phyloP scores from a whole-genome alignment of 1,140 invertebrate genomes.

The Nasonia longicornis region DNA sequence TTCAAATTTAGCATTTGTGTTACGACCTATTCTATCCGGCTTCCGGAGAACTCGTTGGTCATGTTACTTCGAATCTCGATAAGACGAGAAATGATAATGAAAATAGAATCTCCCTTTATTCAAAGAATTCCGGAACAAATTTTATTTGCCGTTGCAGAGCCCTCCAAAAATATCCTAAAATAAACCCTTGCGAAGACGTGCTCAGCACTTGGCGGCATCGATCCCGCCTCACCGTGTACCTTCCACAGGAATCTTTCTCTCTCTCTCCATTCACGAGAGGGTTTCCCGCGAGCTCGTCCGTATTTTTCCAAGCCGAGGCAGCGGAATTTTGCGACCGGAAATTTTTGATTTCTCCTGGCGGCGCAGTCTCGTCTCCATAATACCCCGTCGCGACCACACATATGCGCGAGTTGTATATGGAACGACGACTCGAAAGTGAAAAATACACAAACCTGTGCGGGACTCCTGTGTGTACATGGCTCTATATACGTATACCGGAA shows the following conservation, averaged over 20 bases:
- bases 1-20: background rate
- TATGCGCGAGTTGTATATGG: background rate
- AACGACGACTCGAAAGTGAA: background rate
- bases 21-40: no score
- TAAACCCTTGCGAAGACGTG: background rate
- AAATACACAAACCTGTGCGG: background rate
- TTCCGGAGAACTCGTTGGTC: no score
- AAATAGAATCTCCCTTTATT: background rate
- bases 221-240: background rate
- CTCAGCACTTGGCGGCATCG: background rate
- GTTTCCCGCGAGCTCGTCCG: background rate
- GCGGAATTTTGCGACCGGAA: background rate
- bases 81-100: background rate
- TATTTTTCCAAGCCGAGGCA: conserved; percentile 1
- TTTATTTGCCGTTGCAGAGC: background rate
- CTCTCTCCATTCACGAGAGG: background rate
- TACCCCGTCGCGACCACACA: background rate
- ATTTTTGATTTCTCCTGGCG: conserved; percentile 10
- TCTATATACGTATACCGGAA: background rate
- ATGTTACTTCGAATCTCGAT: no score
- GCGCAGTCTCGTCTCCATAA: background rate
- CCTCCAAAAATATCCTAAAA: background rate
- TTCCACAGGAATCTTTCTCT: background rate
- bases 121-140: background rate
- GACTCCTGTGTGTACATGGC: no score